A percentile compares a stretch with the other conserved stretches of the same genome.
Evolutionary conservation across 1,140 invertebrate species (phyloP).

Genomic region (Phortica variegata): DNA sequence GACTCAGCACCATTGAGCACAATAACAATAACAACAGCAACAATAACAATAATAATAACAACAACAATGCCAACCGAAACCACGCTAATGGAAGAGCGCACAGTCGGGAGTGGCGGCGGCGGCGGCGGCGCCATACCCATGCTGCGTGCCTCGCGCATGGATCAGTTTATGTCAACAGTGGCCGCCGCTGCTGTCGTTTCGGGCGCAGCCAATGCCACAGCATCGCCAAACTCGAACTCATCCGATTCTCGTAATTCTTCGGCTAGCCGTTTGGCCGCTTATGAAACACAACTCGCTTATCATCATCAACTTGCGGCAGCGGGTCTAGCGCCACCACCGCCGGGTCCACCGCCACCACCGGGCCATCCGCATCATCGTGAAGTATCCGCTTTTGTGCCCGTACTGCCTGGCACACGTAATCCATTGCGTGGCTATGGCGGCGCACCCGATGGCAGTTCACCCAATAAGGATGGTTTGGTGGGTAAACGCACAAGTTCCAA

Average conservation of each 20-base stretch:
- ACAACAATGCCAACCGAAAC: slow-evolving; percentile 48
- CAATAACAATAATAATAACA: not conserved
- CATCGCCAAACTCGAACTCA: slow-evolving; percentile 49
- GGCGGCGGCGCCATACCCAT: slow-evolving; percentile 39
- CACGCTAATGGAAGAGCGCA: slow-evolving; percentile 27
- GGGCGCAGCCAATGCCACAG: slow-evolving; percentile 14
- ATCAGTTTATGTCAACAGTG: slow-evolving; percentile 61
- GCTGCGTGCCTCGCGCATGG: slow-evolving; percentile 58
- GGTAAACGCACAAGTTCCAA: slow-evolving; percentile 61
- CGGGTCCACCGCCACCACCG: slow-evolving; percentile 25
- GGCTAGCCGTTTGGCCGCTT: slow-evolving; percentile 58
- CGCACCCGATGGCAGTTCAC: slow-evolving; percentile 61
- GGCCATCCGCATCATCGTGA: slow-evolving; percentile 64
- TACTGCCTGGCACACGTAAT: slow-evolving; percentile 75
- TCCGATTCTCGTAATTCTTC: slow-evolving; percentile 60
- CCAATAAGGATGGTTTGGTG: slow-evolving; percentile 49
- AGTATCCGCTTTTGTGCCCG: slow-evolving; percentile 79
- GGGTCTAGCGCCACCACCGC: slow-evolving; percentile 55
- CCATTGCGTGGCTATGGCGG: slow-evolving; percentile 62
- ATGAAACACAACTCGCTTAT: slow-evolving; percentile 69
- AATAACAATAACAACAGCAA: too few species aligned
- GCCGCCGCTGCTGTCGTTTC: slow-evolving; percentile 33
- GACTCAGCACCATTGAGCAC: too few species aligned
- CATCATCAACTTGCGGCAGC: slow-evolving; percentile 66
- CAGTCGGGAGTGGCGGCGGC: slow-evolving; percentile 33